Percentiles rank a stretch among this genome's conserved stretches.
phyloP scores from a whole-genome alignment of 2,888 invertebrate species.

The Brenthis daphne region DNA sequence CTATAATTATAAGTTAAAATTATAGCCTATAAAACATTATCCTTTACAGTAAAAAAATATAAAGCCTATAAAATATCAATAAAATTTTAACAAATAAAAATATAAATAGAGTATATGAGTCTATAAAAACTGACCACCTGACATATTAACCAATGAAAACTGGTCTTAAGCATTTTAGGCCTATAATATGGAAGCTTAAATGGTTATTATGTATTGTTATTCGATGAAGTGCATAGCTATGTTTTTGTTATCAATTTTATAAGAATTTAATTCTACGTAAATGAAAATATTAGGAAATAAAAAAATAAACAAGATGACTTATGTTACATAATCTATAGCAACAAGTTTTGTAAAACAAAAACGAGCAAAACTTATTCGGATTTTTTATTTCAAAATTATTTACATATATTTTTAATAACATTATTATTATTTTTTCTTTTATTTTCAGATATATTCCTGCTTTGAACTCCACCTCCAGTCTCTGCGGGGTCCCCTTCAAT shows the following conservation, averaged over 20 bases:
- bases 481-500: slow-evolving; percentile 39
- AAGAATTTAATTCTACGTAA: neutral
- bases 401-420: slow-evolving; percentile 11
- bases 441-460: slow-evolving; percentile 66
- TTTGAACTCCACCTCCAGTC: slow-evolving; percentile 49
- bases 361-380: too few relatives aligned
- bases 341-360: too few relatives aligned
- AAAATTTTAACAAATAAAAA: slow-evolving; percentile 15
- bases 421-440: slow-evolving; percentile 36
- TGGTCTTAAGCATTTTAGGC: slow-evolving; percentile 8
- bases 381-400: neutral
- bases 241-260: neutral
- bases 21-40: slow-evolving; percentile 10
- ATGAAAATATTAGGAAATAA: neutral
- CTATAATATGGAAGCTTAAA: slow-evolving; percentile 6
- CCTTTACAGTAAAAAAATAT: slow-evolving; percentile 5
- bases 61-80: slow-evolving; percentile 12
- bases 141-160: slow-evolving; percentile 50
- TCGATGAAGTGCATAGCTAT: slow-evolving; percentile 2
- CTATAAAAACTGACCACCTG: slow-evolving; percentile 63
- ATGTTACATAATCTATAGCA: too few relatives aligned
- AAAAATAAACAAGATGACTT: neutral
- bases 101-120: slow-evolving; percentile 44
- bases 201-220: slow-evolving; percentile 7
- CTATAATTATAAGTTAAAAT: slow-evolving; percentile 3